phyloP scores from a whole-genome alignment of 2,797 vertebrate species.

The Amblyopsis hoosieri region DNA sequence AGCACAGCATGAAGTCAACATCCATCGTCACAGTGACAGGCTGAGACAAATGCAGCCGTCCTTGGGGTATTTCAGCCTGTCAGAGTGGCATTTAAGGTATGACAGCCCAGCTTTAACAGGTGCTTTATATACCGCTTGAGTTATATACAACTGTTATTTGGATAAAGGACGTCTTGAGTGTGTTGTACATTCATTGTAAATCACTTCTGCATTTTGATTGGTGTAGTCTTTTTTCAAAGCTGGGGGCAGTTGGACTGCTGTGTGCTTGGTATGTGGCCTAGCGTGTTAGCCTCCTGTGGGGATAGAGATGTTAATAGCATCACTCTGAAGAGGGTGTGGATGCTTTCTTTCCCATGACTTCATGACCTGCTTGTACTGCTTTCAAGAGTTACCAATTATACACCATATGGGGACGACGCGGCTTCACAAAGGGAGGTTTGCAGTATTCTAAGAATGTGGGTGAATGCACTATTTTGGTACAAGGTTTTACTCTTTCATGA shows the following conservation, averaged over 20 bases:
- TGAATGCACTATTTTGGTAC: slow-evolving; percentile 1
- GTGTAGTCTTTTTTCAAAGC: slow-evolving; percentile 4
- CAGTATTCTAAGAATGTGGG: slow-evolving; percentile 17
- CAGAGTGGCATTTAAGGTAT: not conserved
- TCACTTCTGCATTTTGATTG: not conserved
- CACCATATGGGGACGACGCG: slow-evolving; percentile 26
- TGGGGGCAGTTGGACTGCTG: slow-evolving; percentile 3
- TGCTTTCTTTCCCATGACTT: slow-evolving; percentile 50
- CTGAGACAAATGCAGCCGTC: not conserved
- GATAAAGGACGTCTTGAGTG: too few relatives aligned
- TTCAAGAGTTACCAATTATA: slow-evolving; percentile 14
- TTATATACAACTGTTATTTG: too few relatives aligned
- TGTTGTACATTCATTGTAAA: too few relatives aligned
- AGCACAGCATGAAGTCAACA: too few relatives aligned
- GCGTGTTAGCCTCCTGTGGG: slow-evolving; percentile 2
- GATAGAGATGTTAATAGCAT: slow-evolving; percentile 13
- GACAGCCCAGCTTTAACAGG: not conserved
- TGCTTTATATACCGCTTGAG: not conserved
- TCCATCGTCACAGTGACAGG: slow-evolving; percentile 10
- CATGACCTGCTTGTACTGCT: slow-evolving; percentile 34
- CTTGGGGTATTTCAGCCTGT: slow-evolving; percentile 22
- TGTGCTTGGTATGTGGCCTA: slow-evolving; percentile 30
- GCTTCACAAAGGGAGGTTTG: slow-evolving; percentile 36
- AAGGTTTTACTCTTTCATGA: slow-evolving; percentile 10
- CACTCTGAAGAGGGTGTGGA: slow-evolving; percentile 37